phyloP scores from a whole-genome alignment of 2,113 vertebrate genomes.

The Barnardius zonarius region DNA sequence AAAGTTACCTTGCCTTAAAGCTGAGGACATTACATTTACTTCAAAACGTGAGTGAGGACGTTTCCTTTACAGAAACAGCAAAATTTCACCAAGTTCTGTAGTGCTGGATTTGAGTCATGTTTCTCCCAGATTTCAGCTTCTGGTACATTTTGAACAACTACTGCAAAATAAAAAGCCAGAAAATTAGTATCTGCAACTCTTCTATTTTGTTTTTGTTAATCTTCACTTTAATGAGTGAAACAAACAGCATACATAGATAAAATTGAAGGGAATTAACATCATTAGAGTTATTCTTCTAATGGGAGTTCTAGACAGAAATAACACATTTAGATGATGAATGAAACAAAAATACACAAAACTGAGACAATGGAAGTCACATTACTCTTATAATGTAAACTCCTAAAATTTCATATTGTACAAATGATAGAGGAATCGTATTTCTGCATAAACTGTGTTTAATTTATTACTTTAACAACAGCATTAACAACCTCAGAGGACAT shows the following conservation, averaged over 20 bases:
- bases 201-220: neutral
- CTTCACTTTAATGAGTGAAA: neutral
- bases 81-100: neutral
- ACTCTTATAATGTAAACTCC: neutral
- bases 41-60: neutral
- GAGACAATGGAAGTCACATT: neutral
- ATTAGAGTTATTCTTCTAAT: neutral
- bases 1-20: neutral
- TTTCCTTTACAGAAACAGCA: neutral
- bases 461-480: neutral
- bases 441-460: neutral
- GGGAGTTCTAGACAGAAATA: neutral
- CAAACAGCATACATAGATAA: neutral
- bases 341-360: neutral
- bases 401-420: neutral
- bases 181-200: neutral
- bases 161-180: neutral
- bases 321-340: neutral
- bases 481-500: neutral
- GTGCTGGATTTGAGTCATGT: neutral
- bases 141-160: neutral
- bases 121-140: neutral
- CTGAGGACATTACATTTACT: neutral
- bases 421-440: neutral
- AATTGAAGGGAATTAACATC: neutral